These are phyloP conservation scores for Acrocera orbiculus DNA, from an alignment of 2,888 invertebrate species.

Conservation along the genomic window DNA sequence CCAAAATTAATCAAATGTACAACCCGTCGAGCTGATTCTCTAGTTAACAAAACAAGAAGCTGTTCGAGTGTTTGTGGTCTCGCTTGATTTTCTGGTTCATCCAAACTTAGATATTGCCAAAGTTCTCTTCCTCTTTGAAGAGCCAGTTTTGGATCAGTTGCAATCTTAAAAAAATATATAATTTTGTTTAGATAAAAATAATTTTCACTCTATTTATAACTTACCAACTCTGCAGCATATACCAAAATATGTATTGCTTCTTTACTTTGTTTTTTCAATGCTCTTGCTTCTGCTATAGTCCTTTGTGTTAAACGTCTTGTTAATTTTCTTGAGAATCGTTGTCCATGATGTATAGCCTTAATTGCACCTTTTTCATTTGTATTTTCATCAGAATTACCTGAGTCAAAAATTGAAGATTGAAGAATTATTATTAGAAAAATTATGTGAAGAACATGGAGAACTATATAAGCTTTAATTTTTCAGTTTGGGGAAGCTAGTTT, in stretches of 20 bases:
- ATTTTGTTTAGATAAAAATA: neutral
- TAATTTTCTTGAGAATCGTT: conserved; percentile 56
- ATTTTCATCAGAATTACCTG: conserved; percentile 6
- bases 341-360: conserved; percentile 63
- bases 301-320: conserved; percentile 57
- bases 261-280: conserved; percentile 57
- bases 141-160: conserved; percentile 59
- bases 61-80: conserved; percentile 63
- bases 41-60: conserved; percentile 50
- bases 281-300: conserved; percentile 62
- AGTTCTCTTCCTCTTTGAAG: conserved; percentile 54
- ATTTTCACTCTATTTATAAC: no score
- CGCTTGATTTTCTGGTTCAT: conserved; percentile 74
- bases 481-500: neutral
- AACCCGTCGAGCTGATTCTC: conserved; percentile 59
- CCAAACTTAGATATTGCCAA: conserved; percentile 49
- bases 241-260: conserved; percentile 58
- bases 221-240: conserved; percentile 62
- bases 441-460: neutral
- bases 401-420: neutral
- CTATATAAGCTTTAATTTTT: neutral
- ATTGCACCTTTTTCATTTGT: conserved; percentile 35
- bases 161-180: conserved; percentile 38
- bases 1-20: conserved; percentile 65
- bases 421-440: no score